Conservation (phyloP, 2,888 invertebrate species). For the Lydus trimaculatus region DNA sequence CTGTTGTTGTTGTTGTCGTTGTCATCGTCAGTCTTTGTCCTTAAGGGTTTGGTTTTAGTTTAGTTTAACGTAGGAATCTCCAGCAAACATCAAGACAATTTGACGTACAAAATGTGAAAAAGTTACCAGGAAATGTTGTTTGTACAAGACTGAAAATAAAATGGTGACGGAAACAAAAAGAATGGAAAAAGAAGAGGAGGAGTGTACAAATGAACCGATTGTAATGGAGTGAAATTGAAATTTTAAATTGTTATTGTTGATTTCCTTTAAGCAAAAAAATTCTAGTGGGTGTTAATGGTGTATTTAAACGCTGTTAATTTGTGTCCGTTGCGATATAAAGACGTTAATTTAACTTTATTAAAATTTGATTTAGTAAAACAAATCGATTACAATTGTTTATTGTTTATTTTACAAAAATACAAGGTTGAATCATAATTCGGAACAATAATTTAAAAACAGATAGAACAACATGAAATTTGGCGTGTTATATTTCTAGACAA, state of each 20-base stretch:
- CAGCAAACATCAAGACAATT: not conserved
- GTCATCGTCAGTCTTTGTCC: too few relatives aligned
- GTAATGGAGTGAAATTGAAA: too few relatives aligned
- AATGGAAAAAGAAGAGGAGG: too few relatives aligned
- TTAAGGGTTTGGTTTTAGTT: slow-evolving; percentile 9
- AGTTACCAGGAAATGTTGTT: not conserved
- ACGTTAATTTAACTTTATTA: not conserved
- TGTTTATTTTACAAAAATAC: not conserved
- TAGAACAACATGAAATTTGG: not conserved
- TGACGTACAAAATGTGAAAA: not conserved
- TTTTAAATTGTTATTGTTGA: too few relatives aligned
- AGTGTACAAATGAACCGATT: too few relatives aligned
- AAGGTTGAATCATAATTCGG: not conserved
- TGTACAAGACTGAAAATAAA: not conserved
- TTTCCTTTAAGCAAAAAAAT: too few relatives aligned
- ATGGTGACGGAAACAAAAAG: not conserved
- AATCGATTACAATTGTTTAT: not conserved
- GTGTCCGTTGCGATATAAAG: too few relatives aligned
- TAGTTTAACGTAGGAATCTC: not conserved
- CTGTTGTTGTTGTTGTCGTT: not conserved
- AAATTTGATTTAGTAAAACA: too few relatives aligned
- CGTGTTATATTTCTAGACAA: not conserved
- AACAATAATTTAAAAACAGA: not conserved
- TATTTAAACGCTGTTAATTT: too few relatives aligned
- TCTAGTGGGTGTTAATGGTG: too few relatives aligned